These are phyloP conservation scores for Ditylenchus dipsaci DNA, from an alignment of 1,140 invertebrate genomes.

Conservation along the genomic window DNA sequence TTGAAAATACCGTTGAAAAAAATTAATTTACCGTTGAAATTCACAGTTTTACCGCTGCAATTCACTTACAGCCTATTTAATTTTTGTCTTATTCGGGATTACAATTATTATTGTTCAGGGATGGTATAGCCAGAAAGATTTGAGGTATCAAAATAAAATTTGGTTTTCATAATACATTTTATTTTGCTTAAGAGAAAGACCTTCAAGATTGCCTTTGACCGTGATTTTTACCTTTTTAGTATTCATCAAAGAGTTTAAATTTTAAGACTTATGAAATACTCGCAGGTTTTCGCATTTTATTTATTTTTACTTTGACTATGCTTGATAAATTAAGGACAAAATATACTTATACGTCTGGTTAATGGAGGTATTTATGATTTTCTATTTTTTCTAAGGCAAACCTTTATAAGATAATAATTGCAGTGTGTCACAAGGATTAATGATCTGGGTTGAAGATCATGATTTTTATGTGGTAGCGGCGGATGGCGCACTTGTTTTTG, in stretches of 20 bases:
- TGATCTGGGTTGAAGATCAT: constrained; percentile 51
- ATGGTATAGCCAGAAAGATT: constrained; percentile 51
- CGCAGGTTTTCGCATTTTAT: constrained; percentile 5
- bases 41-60: too few species aligned
- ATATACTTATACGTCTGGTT: background rate
- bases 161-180: constrained; percentile 25
- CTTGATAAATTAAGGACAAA: background rate
- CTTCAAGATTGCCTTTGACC: constrained; percentile 17
- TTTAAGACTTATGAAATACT: constrained; percentile 10
- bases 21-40: too few species aligned
- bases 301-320: background rate
- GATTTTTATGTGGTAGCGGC: constrained; percentile 47
- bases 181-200: background rate
- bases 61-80: too few species aligned
- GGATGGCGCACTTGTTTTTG: constrained; percentile 48
- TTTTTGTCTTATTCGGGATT: too few species aligned
- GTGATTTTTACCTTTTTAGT: background rate
- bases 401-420: constrained; percentile 46
- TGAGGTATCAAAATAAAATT: too few species aligned
- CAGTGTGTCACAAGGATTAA: constrained; percentile 54
- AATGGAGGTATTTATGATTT: background rate
- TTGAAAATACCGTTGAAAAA: too few species aligned
- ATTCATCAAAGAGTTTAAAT: too few species aligned
- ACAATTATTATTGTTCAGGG: constrained; percentile 30
- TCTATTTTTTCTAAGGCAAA: background rate